phyloP scores from a whole-genome alignment of 2,888 invertebrate genomes.

The Campoplex nolae region DNA sequence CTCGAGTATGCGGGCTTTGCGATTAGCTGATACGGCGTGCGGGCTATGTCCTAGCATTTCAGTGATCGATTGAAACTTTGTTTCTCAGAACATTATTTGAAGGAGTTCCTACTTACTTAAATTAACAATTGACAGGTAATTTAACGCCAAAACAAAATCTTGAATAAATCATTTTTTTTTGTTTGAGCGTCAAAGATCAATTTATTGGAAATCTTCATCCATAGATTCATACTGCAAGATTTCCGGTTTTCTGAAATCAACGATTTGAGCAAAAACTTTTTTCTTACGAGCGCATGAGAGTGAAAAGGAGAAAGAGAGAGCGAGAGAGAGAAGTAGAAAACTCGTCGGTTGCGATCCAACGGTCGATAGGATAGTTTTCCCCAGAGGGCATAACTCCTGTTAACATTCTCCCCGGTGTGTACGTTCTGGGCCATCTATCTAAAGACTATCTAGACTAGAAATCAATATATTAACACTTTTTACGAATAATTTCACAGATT shows the following conservation, averaged over 20 bases:
- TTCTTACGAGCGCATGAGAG: slow-evolving; percentile 26
- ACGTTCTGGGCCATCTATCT: slow-evolving; percentile 64
- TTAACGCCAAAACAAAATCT: not conserved
- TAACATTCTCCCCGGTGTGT: slow-evolving; percentile 64
- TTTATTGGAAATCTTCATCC: slow-evolving; percentile 26
- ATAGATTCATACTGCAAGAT: slow-evolving; percentile 67
- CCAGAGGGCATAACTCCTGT: slow-evolving; percentile 66
- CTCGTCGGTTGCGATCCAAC: slow-evolving; percentile 68
- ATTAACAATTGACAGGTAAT: not conserved
- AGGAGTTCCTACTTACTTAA: not conserved
- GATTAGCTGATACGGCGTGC: slow-evolving; percentile 3
- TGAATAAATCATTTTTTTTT: not conserved
- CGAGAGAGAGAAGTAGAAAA: slow-evolving; percentile 58
- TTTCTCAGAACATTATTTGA: not conserved
- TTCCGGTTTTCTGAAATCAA: slow-evolving; percentile 40
- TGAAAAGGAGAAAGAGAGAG: not conserved
- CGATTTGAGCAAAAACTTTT: slow-evolving; percentile 47
- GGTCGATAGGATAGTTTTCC: slow-evolving; percentile 57
- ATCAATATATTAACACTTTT: slow-evolving; percentile 23
- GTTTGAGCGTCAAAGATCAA: not conserved
- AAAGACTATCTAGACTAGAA: slow-evolving; percentile 33
- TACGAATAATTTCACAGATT: slow-evolving; percentile 48
- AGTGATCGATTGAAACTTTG: not conserved
- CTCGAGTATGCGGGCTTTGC: slow-evolving; percentile 7
- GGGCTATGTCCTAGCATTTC: not conserved